A percentile compares a stretch with the other conserved stretches of the same genome.
Conservation (phyloP, 1,140 invertebrate species). For the Goniozus legneri region DNA sequence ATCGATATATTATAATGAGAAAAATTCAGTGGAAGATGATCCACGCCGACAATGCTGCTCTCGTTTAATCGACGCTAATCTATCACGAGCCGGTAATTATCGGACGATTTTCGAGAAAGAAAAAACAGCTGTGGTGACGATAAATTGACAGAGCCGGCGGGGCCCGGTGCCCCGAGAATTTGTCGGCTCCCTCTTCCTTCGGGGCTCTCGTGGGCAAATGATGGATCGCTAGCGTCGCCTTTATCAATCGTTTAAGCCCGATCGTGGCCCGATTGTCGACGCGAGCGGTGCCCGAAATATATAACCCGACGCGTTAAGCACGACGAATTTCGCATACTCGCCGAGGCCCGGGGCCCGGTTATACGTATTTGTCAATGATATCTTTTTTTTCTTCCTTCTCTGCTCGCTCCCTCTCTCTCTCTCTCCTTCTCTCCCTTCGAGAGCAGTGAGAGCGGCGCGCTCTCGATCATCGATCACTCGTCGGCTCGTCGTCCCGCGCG, state of each 20-base stretch:
- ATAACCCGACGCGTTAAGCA: too few species aligned
- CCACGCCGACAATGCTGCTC: too few species aligned
- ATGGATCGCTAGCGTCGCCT: constrained; percentile 38
- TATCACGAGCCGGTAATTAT: too few species aligned
- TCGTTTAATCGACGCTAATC: constrained; percentile 16
- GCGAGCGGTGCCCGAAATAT: too few species aligned
- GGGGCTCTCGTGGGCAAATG: constrained; percentile 15
- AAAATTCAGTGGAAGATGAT: too few species aligned
- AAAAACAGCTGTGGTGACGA: too few species aligned
- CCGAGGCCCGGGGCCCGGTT: too few species aligned
- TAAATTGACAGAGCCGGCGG: not conserved
- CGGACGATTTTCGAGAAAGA: too few species aligned
- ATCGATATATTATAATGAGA: too few species aligned
- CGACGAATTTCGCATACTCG: constrained; percentile 21
- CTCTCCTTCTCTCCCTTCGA: too few species aligned
- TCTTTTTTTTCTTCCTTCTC: not conserved
- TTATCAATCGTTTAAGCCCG: constrained; percentile 39
- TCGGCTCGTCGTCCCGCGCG: constrained; percentile 15
- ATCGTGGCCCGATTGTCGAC: constrained; percentile 36
- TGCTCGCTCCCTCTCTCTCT: not conserved
- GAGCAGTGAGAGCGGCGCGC: too few species aligned
- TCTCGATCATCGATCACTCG: constrained; percentile 25
- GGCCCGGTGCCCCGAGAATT: not conserved
- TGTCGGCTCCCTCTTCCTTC: not conserved
- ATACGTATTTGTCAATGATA: constrained; percentile 40